Evolutionary conservation across 2,113 vertebrate genomes (phyloP), one percentile per base, ranked within the genome.

Genomic region (Nansenia antarctica): DNA sequence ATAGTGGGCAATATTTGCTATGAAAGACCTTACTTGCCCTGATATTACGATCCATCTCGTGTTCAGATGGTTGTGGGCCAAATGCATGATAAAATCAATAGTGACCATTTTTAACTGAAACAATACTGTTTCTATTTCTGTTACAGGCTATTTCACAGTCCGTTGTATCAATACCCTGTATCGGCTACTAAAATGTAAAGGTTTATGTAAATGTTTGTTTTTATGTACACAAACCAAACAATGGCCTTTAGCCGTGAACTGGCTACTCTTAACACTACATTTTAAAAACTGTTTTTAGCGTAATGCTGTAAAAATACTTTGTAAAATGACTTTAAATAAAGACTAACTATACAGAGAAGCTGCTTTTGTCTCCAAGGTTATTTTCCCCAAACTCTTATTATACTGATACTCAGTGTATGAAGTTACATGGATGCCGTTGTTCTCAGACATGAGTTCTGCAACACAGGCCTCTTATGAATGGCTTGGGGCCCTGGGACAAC

Each of bases 231-330:
- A 5, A 22, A 49, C 45, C 7, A n/a, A 20, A 11, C 45, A 7
- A 20, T 22, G 45, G n/a, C n/a, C n/a, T n/a, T n/a, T n/a, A n/a
- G n/a, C n/a, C n/a, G n/a, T n/a, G n/a, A n/a, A n/a, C n/a, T n/a
- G n/a, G 7, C n/a, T 14, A 49, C 5, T 9, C 45, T 22, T 49
- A 20, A 2, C 45, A 49, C 15, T 49, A 22, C 45, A 0, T 29
- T 55, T 37, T 67, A 6, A 55, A n/a, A 55, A 27, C 1, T 32
- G 39, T 34, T 65, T 65, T 65, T 65, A 49, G 42, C n/a, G 34
- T 24, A 24, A 3, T 53, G 26, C 18, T 39, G 27, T 18, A 53
- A 32, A 53, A 34, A 31, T 9, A n/a, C 45, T 65, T 54, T 53
- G 63, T 42, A 42, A 42, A 42, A 42, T 42, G 39, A 42, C 39